Conservation (phyloP, 2,113 vertebrate genomes). For the Xenopus tropicalis region UCB_Xtro_10.0 CM004445.2:81429501-81430000, state of each 20-base stretch:
- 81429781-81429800: slow-evolving; percentile 9
- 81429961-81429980: no score
- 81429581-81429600: slow-evolving; percentile 19
- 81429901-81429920: no score
- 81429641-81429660: slow-evolving; percentile 24
- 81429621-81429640: slow-evolving; percentile 29
- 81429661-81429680: slow-evolving; percentile 44
- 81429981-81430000: no score
- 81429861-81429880: neutral
- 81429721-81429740: slow-evolving; percentile 11
- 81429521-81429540: slow-evolving; percentile 1
- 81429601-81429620: slow-evolving; percentile 16
- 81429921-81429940: no score
- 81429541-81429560: slow-evolving; percentile 13
- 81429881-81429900: neutral
- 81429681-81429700: slow-evolving; percentile 44
- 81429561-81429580: slow-evolving; percentile 18
- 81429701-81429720: slow-evolving; percentile 21
- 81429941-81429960: no score
- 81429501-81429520: slow-evolving; percentile 15
- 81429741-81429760: slow-evolving; percentile 1
- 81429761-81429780: slow-evolving; percentile 39
- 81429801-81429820: slow-evolving; percentile 18
- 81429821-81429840: slow-evolving; percentile 16
- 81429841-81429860: neutral